Conservation (phyloP, 2,797 vertebrate species). For the Cossypha niveicapilla region DNA sequence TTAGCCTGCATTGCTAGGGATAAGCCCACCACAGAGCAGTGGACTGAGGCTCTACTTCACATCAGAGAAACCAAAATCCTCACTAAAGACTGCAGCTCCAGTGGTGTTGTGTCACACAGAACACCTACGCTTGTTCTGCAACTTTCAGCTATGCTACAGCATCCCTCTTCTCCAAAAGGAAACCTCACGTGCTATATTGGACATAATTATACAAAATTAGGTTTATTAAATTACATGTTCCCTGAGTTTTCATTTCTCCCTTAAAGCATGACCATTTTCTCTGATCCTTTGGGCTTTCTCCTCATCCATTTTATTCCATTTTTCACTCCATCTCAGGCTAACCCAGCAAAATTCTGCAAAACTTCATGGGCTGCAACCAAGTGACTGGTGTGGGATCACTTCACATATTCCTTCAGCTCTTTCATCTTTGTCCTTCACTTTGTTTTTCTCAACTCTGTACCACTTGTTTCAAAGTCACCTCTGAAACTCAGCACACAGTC, state of each 20-base stretch:
- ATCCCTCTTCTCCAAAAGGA: not conserved
- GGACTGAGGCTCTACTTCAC: not conserved
- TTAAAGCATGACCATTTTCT: not conserved
- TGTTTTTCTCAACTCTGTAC: not conserved
- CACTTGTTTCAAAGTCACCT: not conserved
- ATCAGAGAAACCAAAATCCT: not conserved
- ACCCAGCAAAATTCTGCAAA: not conserved
- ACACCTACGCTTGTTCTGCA: not conserved
- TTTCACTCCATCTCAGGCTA: not conserved
- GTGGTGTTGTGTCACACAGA: not conserved
- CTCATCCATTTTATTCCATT: not conserved
- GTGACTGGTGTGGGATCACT: not conserved
- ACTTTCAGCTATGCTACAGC: not conserved
- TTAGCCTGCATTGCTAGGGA: not conserved
- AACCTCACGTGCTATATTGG: not conserved
- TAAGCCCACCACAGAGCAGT: not conserved
- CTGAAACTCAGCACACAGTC: not conserved
- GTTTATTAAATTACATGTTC: not conserved
- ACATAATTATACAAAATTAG: not conserved
- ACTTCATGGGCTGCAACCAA: not conserved
- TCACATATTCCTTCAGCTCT: not conserved
- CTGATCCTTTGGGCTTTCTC: not conserved
- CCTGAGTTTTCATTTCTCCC: not conserved
- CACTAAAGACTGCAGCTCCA: not conserved
- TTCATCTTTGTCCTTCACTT: not conserved